A percentile compares a stretch with the other conserved stretches of the same genome.
Evolutionary conservation across 2,113 vertebrate genomes (phyloP).

Genomic region (Egretta garzetta): DNA sequence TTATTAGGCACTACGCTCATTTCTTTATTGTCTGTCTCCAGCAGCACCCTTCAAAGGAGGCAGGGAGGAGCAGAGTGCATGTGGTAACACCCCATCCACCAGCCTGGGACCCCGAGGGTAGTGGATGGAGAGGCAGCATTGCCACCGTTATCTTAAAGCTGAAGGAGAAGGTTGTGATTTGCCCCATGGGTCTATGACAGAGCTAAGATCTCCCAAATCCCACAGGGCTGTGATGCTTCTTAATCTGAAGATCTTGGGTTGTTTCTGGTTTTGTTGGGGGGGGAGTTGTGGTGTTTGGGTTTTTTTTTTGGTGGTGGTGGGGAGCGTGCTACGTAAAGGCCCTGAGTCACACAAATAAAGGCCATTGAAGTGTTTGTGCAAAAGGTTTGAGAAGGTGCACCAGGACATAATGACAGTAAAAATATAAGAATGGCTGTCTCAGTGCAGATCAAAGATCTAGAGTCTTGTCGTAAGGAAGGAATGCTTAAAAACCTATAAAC

Average conservation of each 20-base stretch:
- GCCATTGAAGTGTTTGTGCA: not conserved
- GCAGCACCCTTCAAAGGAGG: not conserved
- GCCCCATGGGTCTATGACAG: not conserved
- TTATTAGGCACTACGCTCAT: not conserved
- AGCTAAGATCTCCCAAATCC: not conserved
- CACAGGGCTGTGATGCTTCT: not conserved
- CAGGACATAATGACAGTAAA: not conserved
- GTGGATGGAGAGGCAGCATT: not conserved
- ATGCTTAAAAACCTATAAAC: not conserved
- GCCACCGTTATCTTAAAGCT: not conserved
- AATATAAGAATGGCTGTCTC: not conserved
- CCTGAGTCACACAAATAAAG: not conserved
- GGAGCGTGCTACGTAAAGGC: not conserved
- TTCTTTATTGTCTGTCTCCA: not conserved
- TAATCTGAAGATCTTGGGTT: not conserved
- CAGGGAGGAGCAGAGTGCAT: not conserved
- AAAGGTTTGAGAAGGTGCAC: not conserved
- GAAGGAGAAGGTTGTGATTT: not conserved
- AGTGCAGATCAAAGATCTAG: not conserved
- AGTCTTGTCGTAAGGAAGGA: not conserved
- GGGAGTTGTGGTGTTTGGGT: not conserved
- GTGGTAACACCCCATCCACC: not conserved
- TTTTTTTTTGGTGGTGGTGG: no score
- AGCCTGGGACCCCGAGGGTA: not conserved
- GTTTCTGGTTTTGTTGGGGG: not conserved